phyloP scores from a whole-genome alignment of 2,888 invertebrate species.

The Ophion slaviceki region DNA sequence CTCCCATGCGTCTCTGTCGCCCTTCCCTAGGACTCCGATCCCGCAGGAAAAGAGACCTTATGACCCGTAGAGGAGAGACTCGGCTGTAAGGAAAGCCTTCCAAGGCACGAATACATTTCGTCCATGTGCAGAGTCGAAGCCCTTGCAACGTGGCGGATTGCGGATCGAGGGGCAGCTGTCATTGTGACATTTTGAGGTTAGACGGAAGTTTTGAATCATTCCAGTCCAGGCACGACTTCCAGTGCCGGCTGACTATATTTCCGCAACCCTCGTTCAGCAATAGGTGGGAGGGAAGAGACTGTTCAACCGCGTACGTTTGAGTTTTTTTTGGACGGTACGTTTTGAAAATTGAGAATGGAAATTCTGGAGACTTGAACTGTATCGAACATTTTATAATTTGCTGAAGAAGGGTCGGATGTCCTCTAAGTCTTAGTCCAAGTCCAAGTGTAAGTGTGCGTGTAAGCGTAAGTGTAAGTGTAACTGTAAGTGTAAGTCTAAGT shows the following conservation, averaged over 20 bases:
- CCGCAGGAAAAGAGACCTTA: conserved; percentile 69
- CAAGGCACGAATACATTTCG: conserved; percentile 22
- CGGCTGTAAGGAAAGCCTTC: conserved; percentile 48
- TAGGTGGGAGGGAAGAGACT: neutral
- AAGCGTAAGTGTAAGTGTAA: too few species aligned
- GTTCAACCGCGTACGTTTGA: neutral
- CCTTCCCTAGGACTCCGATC: conserved; percentile 69
- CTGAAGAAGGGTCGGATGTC: conserved; percentile 35
- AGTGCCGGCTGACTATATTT: neutral
- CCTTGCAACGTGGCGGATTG: neutral
- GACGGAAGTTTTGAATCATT: neutral
- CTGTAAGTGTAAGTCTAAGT: too few species aligned
- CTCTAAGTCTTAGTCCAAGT: neutral
- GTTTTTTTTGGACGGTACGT: neutral
- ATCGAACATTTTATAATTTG: neutral
- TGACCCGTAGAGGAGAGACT: conserved; percentile 67
- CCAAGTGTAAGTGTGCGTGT: too few species aligned
- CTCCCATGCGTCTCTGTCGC: conserved; percentile 6
- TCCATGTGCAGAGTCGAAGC: conserved; percentile 14
- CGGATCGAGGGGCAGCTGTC: neutral
- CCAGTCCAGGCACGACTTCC: neutral
- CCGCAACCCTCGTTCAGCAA: too few species aligned
- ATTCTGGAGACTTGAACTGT: conserved; percentile 5
- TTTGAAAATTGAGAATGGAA: neutral
- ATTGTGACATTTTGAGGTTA: neutral